Evolutionary conservation across 2,888 invertebrate species (phyloP).

Genomic region (Dioctria rufipes): DNA sequence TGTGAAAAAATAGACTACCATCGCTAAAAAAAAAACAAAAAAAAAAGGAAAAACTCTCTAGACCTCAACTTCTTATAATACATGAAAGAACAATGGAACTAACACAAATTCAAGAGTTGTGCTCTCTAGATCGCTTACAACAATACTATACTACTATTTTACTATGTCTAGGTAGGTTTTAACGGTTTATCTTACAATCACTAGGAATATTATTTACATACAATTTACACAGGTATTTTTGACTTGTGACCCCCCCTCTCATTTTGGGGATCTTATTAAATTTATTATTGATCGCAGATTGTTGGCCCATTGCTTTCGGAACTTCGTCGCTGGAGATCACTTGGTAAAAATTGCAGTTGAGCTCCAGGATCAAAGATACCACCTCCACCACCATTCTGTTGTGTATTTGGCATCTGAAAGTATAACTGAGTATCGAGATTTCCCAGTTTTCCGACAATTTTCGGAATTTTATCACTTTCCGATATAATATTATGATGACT

Average conservation of each 20-base stretch:
- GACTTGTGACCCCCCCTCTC: not conserved
- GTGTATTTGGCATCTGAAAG: slow-evolving; percentile 49
- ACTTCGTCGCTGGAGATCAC: slow-evolving; percentile 44
- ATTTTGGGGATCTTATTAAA: not conserved
- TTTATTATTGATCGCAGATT: slow-evolving; percentile 55
- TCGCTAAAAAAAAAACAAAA: slow-evolving; percentile 28
- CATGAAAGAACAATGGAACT: slow-evolving; percentile 40
- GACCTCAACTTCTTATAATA: not conserved
- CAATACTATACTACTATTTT: too few species aligned
- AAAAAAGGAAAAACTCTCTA: not conserved
- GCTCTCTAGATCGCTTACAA: slow-evolving; percentile 5
- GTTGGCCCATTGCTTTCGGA: slow-evolving; percentile 54
- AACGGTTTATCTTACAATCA: slow-evolving; percentile 23
- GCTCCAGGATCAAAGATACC: slow-evolving; percentile 39
- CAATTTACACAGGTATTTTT: slow-evolving; percentile 38
- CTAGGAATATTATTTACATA: slow-evolving; percentile 23
- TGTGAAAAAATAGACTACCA: slow-evolving; percentile 52
- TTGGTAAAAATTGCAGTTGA: slow-evolving; percentile 54
- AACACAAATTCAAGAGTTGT: slow-evolving; percentile 29
- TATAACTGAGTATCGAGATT: slow-evolving; percentile 62
- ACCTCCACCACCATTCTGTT: slow-evolving; percentile 53
- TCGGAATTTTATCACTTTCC: slow-evolving; percentile 71
- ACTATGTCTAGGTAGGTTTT: slow-evolving; percentile 39
- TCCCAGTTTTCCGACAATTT: slow-evolving; percentile 71
- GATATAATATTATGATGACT: slow-evolving; percentile 35